Evolutionary conservation across 2,888 invertebrate species (phyloP).

Genomic region (Caenorhabditis virilis): DNA sequence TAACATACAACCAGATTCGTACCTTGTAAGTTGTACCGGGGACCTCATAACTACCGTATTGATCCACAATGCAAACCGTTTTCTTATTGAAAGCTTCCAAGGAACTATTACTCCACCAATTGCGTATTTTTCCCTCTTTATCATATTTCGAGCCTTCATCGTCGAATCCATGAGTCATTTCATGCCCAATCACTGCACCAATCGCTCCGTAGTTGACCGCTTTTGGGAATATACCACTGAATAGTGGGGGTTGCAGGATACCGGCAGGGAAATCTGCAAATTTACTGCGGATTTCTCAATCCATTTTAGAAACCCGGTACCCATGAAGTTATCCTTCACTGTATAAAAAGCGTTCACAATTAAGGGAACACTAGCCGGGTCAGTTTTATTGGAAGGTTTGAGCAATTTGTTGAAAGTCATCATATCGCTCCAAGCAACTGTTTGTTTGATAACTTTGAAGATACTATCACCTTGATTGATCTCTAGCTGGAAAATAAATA

Average conservation of each 20-base stretch:
- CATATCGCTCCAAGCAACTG: conserved; percentile 79
- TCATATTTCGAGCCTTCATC: conserved; percentile 90
- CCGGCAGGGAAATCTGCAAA: conserved; percentile 98
- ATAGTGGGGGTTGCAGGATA: conserved; percentile 91
- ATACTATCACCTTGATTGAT: conserved; percentile 78
- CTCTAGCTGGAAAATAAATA: conserved; percentile 79
- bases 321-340: conserved; percentile 71
- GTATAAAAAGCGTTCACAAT: conserved; percentile 72
- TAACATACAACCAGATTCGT: too few species aligned
- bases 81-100: conserved; percentile 84
- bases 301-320: conserved; percentile 47
- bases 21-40: conserved; percentile 33
- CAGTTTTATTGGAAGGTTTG: conserved; percentile 60
- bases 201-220: conserved; percentile 79
- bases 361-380: conserved; percentile 67
- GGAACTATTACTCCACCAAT: conserved; percentile 96
- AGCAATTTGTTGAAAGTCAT: conserved; percentile 79
- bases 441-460: conserved; percentile 84
- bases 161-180: conserved; percentile 69
- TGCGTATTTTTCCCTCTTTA: conserved; percentile 88
- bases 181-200: conserved; percentile 69
- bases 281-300: neutral
- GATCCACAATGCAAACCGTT: conserved; percentile 85
- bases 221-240: conserved; percentile 83
- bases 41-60: conserved; percentile 74